Evolutionary conservation across 2,888 invertebrate genomes (phyloP).

Genomic region (Zygogramma bicolorata): DNA sequence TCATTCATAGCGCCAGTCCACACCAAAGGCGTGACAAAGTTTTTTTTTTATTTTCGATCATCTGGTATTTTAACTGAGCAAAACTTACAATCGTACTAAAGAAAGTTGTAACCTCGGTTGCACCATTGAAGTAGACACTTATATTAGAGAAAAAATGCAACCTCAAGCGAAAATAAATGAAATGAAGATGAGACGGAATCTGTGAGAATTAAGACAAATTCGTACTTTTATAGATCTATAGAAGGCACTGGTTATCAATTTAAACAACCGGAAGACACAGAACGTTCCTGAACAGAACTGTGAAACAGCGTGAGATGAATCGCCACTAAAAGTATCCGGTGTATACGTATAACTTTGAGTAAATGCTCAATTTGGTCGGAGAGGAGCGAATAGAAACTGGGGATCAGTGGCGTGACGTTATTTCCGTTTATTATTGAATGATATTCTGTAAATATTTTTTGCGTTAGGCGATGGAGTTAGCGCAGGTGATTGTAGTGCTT

Average conservation of each 20-base stretch:
- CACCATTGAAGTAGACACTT: background rate
- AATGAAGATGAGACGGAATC: slow-evolving; percentile 48
- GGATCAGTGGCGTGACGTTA: background rate
- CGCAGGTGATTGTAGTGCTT: too few species aligned
- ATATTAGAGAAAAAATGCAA: slow-evolving; percentile 31
- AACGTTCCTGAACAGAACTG: slow-evolving; percentile 45
- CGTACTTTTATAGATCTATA: slow-evolving; percentile 53
- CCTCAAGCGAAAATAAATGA: slow-evolving; percentile 46
- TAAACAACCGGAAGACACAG: slow-evolving; percentile 56
- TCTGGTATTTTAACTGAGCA: too few species aligned
- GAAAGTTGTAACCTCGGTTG: background rate
- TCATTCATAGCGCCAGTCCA: too few species aligned
- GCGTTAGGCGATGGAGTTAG: too few species aligned
- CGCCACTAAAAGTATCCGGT: slow-evolving; percentile 47
- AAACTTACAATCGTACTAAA: too few species aligned
- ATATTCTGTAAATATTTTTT: too few species aligned
- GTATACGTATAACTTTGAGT: background rate
- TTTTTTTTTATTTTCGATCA: too few species aligned
- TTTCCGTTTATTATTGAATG: background rate
- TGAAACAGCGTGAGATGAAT: slow-evolving; percentile 50
- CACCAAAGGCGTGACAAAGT: too few species aligned
- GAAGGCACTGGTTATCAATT: slow-evolving; percentile 59
- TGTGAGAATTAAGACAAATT: slow-evolving; percentile 22
- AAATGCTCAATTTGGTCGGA: background rate
- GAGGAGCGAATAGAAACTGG: background rate